phyloP scores from a whole-genome alignment of 2,888 invertebrate species.

The Epinotia ramella region DNA sequence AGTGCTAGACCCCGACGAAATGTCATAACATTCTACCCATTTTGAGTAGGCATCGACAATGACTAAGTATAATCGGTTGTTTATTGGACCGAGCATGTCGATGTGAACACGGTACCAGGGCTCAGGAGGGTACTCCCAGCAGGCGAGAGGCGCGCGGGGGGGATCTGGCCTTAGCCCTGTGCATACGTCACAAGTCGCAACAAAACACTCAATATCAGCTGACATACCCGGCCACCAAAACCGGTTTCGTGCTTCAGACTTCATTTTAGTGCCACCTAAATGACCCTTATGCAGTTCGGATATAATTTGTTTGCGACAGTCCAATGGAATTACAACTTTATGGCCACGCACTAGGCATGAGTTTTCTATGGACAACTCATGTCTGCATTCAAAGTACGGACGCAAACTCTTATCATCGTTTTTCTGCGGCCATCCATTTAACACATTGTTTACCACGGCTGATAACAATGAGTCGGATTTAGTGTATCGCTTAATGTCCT shows the following conservation, averaged over 20 bases:
- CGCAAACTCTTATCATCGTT: background rate
- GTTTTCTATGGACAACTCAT: constrained; percentile 3
- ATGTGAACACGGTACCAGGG: constrained; percentile 6
- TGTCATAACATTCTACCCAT: no score
- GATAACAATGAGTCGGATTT: background rate
- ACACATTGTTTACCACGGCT: background rate
- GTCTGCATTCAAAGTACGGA: background rate
- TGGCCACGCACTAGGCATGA: background rate
- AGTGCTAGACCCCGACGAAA: background rate
- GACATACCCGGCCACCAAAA: background rate
- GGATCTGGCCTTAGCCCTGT: background rate
- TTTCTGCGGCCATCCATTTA: background rate
- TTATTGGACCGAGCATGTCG: constrained; percentile 2
- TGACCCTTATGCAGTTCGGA: constrained; percentile 9
- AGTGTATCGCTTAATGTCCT: background rate
- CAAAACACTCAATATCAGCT: background rate
- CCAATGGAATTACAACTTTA: background rate
- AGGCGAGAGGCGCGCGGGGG: constrained; percentile 1
- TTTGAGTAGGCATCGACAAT: no score
- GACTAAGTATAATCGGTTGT: background rate
- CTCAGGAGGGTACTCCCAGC: constrained; percentile 6
- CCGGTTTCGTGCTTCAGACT: background rate
- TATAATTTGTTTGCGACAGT: background rate
- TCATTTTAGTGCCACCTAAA: constrained; percentile 16
- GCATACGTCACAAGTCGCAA: background rate